Percentiles rank a stretch among this genome's conserved stretches.
Evolutionary conservation across 2,113 vertebrate species (phyloP).

Genomic region (Pungitius pungitius): DNA sequence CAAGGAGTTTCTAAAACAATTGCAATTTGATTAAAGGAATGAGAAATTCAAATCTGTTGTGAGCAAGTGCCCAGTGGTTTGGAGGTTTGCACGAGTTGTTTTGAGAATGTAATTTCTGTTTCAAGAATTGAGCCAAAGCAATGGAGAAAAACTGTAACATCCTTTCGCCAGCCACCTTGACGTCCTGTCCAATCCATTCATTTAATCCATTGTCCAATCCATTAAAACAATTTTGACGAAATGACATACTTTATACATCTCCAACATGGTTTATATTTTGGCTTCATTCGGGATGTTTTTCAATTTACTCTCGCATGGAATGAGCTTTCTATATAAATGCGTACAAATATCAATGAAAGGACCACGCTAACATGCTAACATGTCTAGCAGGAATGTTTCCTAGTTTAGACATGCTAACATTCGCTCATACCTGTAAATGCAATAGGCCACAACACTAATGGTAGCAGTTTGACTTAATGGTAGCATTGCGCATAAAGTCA

Average conservation of each 20-base stretch:
- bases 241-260: neutral
- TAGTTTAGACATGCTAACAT: neutral
- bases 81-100: too few species aligned
- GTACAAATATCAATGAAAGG: neutral
- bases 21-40: too few species aligned
- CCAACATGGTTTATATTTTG: neutral
- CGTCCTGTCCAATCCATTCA: constrained; percentile 32
- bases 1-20: too few species aligned
- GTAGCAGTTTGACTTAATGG: neutral
- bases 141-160: too few species aligned
- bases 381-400: neutral
- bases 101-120: too few species aligned
- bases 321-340: neutral
- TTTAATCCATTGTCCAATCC: too few species aligned
- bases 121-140: too few species aligned
- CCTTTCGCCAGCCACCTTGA: constrained; percentile 32
- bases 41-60: too few species aligned
- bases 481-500: neutral
- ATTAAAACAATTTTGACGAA: too few species aligned
- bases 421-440: neutral
- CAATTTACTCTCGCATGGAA: neutral
- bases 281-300: neutral
- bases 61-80: too few species aligned
- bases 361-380: neutral
- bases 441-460: neutral